Conservation (phyloP, 2,797 vertebrate species). For the Phalloptychus januarius region DNA sequence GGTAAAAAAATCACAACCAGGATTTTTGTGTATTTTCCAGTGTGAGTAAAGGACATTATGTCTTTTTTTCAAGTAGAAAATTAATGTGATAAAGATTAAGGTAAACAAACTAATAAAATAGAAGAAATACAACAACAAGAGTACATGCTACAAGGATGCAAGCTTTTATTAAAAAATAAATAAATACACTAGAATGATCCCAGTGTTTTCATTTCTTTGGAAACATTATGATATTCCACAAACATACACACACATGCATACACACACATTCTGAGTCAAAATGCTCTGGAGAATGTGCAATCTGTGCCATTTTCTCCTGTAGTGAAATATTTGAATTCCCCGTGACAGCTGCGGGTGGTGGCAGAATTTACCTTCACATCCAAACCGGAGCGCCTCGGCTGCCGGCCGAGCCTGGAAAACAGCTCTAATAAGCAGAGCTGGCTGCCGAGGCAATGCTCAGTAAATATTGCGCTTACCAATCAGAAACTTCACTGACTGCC, state of each 20-base stretch:
- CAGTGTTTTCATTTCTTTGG: conserved; percentile 15
- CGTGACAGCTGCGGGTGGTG: conserved; percentile 51
- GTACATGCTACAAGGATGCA: too few species aligned
- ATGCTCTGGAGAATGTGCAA: conserved; percentile 43
- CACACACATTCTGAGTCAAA: neutral
- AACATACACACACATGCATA: neutral
- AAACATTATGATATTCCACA: neutral
- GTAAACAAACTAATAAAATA: neutral
- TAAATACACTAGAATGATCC: neutral
- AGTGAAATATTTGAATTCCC: conserved; percentile 51
- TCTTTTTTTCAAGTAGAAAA: neutral
- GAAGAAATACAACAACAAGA: neutral
- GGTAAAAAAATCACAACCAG: neutral
- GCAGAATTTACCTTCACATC: conserved; percentile 59
- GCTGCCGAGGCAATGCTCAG: conserved; percentile 45
- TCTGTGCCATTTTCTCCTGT: conserved; percentile 58
- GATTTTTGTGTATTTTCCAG: neutral
- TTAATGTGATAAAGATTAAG: neutral
- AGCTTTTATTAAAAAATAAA: neutral
- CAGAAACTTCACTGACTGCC: conserved; percentile 41
- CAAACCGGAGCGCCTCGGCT: conserved; percentile 44
- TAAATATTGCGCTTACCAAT: conserved; percentile 56
- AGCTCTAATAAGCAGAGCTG: conserved; percentile 61
- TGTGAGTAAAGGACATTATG: neutral
- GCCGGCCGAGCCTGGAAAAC: conserved; percentile 40